These are phyloP conservation scores for Salvator merianae DNA, from an alignment of 2,113 vertebrate species.

Conservation along the genomic window DNA sequence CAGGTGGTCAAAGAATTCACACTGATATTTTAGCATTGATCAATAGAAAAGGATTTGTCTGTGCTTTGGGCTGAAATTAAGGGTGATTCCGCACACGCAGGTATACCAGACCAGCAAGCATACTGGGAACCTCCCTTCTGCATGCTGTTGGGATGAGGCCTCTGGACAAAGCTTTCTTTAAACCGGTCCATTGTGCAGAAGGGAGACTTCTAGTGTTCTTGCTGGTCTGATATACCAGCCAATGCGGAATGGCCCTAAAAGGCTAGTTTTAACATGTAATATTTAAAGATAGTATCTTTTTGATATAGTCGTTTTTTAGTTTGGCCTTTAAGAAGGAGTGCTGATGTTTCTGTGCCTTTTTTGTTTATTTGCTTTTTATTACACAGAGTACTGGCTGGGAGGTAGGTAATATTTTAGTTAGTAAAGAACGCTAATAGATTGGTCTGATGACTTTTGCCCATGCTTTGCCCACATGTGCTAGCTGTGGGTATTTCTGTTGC, in stretches of 20 bases:
- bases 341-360: conserved; percentile 75
- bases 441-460: conserved; percentile 78
- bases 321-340: conserved; percentile 66
- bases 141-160: too few relatives aligned
- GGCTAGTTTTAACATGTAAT: conserved; percentile 24
- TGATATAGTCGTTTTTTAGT: conserved; percentile 67
- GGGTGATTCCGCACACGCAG: too few relatives aligned
- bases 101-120: too few relatives aligned
- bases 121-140: too few relatives aligned
- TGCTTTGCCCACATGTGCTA: conserved; percentile 95
- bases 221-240: too few relatives aligned
- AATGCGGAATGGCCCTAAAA: background rate
- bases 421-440: conserved; percentile 83
- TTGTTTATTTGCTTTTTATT: conserved; percentile 84
- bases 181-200: too few relatives aligned
- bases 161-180: too few relatives aligned
- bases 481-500: conserved; percentile 87
- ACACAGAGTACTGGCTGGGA: conserved; percentile 99
- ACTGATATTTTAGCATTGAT: background rate
- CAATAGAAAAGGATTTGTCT: background rate
- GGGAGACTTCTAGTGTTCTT: too few relatives aligned
- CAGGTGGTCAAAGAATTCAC: background rate
- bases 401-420: conserved; percentile 95
- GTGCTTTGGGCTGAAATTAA: background rate
- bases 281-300: conserved; percentile 47